Evolutionary conservation across 2,113 vertebrate genomes (phyloP).

Genomic region (Tringa solitaria): DNA sequence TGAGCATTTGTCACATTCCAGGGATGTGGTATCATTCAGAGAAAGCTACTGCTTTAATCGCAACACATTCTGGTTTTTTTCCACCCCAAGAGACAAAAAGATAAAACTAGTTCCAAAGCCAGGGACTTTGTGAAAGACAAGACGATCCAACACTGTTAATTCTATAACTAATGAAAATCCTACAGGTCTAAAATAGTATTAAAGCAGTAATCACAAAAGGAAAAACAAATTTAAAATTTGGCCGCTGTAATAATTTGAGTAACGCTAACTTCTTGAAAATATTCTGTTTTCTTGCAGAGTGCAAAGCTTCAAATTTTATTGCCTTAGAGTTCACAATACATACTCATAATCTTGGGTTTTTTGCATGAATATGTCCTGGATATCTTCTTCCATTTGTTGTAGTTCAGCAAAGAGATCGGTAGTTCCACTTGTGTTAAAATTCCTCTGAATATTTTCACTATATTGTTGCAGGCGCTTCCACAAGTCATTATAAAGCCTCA

Average conservation of each 20-base stretch:
- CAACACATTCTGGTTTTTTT: neutral
- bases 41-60: neutral
- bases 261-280: neutral
- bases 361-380: constrained; percentile 84
- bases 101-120: neutral
- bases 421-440: constrained; percentile 67
- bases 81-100: neutral
- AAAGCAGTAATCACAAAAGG: neutral
- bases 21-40: neutral
- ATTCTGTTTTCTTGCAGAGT: neutral
- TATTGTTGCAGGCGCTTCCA: constrained; percentile 97
- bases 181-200: neutral
- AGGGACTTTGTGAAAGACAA: neutral
- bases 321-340: constrained; percentile 45
- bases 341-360: constrained; percentile 88
- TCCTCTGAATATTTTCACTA: constrained; percentile 85
- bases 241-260: neutral
- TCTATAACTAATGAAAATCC: neutral
- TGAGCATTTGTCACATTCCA: constrained; percentile 8
- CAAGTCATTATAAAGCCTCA: constrained; percentile 93
- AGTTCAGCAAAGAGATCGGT: constrained; percentile 79
- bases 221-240: neutral
- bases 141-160: neutral
- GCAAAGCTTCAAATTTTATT: neutral
- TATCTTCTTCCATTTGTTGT: constrained; percentile 77